Evolutionary conservation across 2,888 invertebrate genomes (phyloP).

Genomic region (Netelia melanura): DNA sequence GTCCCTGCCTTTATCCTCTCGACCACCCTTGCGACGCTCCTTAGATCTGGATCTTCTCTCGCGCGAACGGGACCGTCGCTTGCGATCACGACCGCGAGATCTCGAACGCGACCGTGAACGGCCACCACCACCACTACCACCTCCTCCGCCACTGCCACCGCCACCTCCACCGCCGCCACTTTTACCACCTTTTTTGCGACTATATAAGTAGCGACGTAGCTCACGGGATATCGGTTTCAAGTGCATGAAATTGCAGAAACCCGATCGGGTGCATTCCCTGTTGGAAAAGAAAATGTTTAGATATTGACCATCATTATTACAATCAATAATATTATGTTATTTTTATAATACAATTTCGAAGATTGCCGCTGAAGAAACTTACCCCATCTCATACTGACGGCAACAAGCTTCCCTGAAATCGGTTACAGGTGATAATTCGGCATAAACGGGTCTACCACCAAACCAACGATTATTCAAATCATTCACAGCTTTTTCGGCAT

Average conservation of each 20-base stretch:
- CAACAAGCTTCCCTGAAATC: constrained; percentile 99
- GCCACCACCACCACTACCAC: constrained; percentile 84
- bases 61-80: constrained; percentile 83
- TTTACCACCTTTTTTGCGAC: constrained; percentile 87
- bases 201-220: constrained; percentile 93
- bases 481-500: constrained; percentile 98
- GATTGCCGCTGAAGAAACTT: constrained; percentile 69
- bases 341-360: no score
- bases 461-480: constrained; percentile 99
- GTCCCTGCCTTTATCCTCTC: constrained; percentile 84
- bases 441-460: constrained; percentile 98
- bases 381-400: constrained; percentile 99
- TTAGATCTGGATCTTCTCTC: constrained; percentile 83
- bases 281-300: constrained; percentile 29
- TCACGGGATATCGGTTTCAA: constrained; percentile 99
- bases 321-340: neutral
- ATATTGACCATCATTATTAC: neutral
- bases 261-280: constrained; percentile 98
- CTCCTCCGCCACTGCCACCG: constrained; percentile 85
- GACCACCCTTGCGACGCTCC: constrained; percentile 81
- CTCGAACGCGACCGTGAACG: constrained; percentile 88
- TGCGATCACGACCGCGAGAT: constrained; percentile 86
- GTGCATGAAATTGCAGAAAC: constrained; percentile 99
- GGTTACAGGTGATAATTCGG: constrained; percentile 99
- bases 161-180: constrained; percentile 78